A percentile compares a stretch with the other conserved stretches of the same genome.
These are phyloP conservation scores for Thumatha senex DNA, from an alignment of 2,888 invertebrate species.

Conservation along the genomic window DNA sequence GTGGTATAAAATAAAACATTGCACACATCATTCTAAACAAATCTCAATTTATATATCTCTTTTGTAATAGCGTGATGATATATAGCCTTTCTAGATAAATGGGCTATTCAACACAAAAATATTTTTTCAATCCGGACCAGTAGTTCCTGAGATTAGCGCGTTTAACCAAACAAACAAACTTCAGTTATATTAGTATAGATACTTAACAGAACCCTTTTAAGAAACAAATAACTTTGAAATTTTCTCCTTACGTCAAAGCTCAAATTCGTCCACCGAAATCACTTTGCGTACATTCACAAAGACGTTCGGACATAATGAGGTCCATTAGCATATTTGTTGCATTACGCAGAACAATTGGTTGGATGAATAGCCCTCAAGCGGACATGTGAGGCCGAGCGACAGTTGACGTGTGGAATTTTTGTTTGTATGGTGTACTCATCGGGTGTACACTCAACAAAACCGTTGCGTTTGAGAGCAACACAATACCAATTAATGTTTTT, in stretches of 20 bases:
- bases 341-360: slow-evolving; percentile 57
- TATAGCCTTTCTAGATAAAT: too few species aligned
- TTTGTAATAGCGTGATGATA: too few species aligned
- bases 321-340: slow-evolving; percentile 72
- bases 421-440: background rate
- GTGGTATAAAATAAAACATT: too few species aligned
- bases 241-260: slow-evolving; percentile 27
- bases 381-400: slow-evolving; percentile 33
- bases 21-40: too few species aligned
- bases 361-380: slow-evolving; percentile 48
- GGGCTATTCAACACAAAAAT: too few species aligned
- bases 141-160: too few species aligned
- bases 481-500: too few species aligned
- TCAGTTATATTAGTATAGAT: too few species aligned
- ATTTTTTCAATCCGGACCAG: too few species aligned
- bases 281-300: slow-evolving; percentile 60
- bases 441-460: background rate
- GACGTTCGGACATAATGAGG: slow-evolving; percentile 57
- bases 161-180: too few species aligned
- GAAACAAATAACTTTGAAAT: slow-evolving; percentile 12
- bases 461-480: too few species aligned
- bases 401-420: slow-evolving; percentile 8
- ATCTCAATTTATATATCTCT: too few species aligned
- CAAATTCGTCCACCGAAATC: slow-evolving; percentile 63
- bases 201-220: background rate